These are phyloP conservation scores for Eolophus roseicapilla DNA, from an alignment of 2,113 vertebrate species.

Conservation along the genomic window DNA sequence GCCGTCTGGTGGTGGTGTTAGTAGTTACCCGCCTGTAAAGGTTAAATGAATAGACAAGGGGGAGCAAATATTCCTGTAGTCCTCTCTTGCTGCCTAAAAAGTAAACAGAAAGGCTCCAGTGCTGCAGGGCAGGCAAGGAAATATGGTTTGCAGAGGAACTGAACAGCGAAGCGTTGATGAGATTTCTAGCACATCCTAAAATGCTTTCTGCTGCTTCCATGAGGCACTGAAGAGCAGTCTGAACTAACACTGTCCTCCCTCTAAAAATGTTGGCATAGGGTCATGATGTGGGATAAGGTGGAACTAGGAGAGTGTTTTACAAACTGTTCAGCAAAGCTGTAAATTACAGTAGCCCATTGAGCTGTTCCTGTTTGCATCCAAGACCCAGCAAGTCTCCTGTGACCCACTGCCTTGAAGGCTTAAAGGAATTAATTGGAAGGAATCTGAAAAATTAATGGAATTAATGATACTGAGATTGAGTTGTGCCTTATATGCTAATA, in stretches of 20 bases:
- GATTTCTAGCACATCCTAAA: not conserved
- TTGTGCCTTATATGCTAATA: not conserved
- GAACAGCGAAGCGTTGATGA: not conserved
- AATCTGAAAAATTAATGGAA: constrained; percentile 12
- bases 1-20: not conserved
- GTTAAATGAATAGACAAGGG: not conserved
- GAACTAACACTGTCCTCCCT: not conserved
- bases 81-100: not conserved
- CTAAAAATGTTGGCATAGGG: not conserved
- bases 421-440: constrained; percentile 22
- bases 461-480: not conserved
- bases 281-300: not conserved
- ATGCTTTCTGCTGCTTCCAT: not conserved
- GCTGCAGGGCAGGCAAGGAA: not conserved
- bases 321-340: not conserved
- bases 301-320: not conserved
- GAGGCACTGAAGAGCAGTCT: not conserved
- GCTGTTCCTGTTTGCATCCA: not conserved
- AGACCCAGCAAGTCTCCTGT: not conserved
- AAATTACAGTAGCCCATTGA: constrained; percentile 6
- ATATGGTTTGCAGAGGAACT: not conserved
- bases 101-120: not conserved
- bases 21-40: not conserved
- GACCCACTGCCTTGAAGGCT: not conserved
- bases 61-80: not conserved